Base-by-base conservation (phyloP, 2,888 invertebrate genomes). In the Aleiodes alternator region DNA sequence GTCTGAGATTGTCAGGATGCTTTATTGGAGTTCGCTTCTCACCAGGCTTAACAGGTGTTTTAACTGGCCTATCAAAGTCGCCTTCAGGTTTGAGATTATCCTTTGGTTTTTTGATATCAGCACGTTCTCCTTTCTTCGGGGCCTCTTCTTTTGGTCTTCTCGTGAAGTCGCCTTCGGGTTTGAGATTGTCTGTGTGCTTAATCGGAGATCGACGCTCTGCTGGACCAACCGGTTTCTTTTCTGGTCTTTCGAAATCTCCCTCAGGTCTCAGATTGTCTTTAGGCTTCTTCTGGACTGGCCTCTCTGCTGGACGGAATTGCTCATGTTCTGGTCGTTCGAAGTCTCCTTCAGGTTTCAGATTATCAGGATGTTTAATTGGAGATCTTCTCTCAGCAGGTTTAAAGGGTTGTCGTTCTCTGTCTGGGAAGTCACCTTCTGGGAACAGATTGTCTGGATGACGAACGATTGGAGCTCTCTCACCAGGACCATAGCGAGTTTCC, bases 201-300 rank as follows among this genome's bases (percentile, higher is more conserved):
- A 86, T 86, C 48, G 83, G 84, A 72, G 85, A 83, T 2, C 87
- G 84, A 74, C 91, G 86, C 50, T 91, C 91, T 7, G 88, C 89
- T 29, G 90, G 79, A 88, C 82, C 81, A 12, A 83, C 74, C 0
- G 81, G 80, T 4, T 77, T 76, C 34, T 79, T 69, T 34, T 77
- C 55, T 1, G 77, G 74, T 0, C 72, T 31, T 88, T 91, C 92
- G 90, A 92, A 83, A 1, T 92, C 91, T 23, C 93, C 92, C 87
- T 93, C 94, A 0, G 93, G 92, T 82, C 90, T 90, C 0, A 95
- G 87, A 85, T 95, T 95, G 75, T 89, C 88, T 51, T 83, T 75
- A 0, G 86, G 88, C 23, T 82, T 87, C 50, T 84, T 87, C 31
- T 76, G 78, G 16, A 78, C 73, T 5, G 82, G 82, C 4, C 34